Evolutionary conservation across 2,797 vertebrate genomes (phyloP).

Genomic region (Choloepus didactylus): DNA sequence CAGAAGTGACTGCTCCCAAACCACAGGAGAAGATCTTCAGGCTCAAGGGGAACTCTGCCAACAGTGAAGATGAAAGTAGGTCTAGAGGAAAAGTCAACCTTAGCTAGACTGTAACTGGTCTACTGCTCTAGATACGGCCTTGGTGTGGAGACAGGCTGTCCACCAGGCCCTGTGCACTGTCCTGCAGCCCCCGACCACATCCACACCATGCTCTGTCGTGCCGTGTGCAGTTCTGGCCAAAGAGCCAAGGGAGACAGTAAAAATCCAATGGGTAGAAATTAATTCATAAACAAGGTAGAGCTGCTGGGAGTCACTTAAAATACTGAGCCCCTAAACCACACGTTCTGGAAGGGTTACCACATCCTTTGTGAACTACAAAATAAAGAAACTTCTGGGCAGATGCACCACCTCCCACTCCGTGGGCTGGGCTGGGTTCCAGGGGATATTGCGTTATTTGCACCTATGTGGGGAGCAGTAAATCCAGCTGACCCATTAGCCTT

Average conservation of each 20-base stretch:
- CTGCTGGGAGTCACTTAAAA: conserved; percentile 52
- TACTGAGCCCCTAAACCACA: background rate
- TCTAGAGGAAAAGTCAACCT: background rate
- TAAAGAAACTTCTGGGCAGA: background rate
- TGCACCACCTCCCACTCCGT: background rate
- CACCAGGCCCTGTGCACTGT: conserved; percentile 17
- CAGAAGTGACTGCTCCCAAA: background rate
- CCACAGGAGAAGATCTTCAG: background rate
- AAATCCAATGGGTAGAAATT: background rate
- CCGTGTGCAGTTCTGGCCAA: conserved; percentile 50
- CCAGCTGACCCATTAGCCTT: background rate
- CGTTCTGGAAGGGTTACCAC: background rate
- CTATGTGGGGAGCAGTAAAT: conserved; percentile 42
- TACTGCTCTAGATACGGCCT: background rate
- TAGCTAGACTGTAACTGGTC: background rate
- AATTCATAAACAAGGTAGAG: conserved; percentile 67
- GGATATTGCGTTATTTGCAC: background rate
- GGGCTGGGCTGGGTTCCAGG: background rate
- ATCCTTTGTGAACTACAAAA: background rate
- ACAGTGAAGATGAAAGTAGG: background rate
- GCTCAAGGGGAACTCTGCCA: background rate
- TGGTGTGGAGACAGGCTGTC: conserved; percentile 28
- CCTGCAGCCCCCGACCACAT: conserved; percentile 49
- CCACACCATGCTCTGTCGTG: conserved; percentile 32
- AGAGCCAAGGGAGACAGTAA: background rate